Evolutionary conservation across 2,888 invertebrate genomes (phyloP).

Genomic region (Drepanosiphum platanoidis): DNA sequence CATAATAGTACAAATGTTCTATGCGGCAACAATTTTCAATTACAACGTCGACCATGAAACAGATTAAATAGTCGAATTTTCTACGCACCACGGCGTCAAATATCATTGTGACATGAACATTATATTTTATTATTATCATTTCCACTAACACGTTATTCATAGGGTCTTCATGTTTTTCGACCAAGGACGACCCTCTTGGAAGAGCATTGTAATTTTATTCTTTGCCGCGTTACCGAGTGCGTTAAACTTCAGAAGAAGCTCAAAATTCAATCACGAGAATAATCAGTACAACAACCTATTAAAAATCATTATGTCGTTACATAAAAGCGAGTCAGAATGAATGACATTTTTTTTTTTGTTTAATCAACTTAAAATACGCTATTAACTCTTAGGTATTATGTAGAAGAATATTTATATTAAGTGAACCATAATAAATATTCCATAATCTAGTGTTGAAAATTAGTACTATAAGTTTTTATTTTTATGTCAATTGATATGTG

Average conservation of each 20-base stretch:
- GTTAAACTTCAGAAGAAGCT: constrained; percentile 21
- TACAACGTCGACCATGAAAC: constrained; percentile 35
- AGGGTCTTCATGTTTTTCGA: constrained; percentile 9
- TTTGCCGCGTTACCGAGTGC: constrained; percentile 7
- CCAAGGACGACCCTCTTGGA: constrained; percentile 28
- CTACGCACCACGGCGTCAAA: constrained; percentile 30
- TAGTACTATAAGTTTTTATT: background rate
- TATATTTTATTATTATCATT: constrained; percentile 41
- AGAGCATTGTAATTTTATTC: constrained; percentile 39
- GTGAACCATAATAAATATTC: background rate
- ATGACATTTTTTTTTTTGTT: background rate
- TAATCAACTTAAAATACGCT: background rate
- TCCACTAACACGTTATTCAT: constrained; percentile 15
- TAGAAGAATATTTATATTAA: background rate
- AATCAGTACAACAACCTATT: constrained; percentile 4
- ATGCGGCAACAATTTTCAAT: constrained; percentile 7
- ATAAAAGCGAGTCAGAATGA: background rate
- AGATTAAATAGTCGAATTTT: constrained; percentile 44
- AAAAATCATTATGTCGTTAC: background rate
- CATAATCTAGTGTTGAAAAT: background rate
- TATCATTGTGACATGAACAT: constrained; percentile 40
- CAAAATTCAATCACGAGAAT: constrained; percentile 22
- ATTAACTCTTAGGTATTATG: too few relatives aligned
- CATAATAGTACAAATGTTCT: constrained; percentile 19
- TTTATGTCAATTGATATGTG: background rate